phyloP scores from a whole-genome alignment of 2,113 vertebrate genomes.

The Cariama cristata region DNA sequence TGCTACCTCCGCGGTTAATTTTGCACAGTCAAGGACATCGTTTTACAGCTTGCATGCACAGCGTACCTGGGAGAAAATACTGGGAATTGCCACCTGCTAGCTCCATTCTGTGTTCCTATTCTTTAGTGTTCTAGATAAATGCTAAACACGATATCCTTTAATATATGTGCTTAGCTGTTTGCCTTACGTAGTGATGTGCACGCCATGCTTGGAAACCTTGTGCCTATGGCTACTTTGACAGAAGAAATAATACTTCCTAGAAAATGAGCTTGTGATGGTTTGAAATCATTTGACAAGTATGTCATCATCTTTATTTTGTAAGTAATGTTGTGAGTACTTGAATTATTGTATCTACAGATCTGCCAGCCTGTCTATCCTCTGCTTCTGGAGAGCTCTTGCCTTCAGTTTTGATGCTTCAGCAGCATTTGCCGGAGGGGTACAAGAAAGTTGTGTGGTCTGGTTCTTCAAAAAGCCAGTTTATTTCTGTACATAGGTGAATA shows the following conservation, averaged over 20 bases:
- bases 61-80: neutral
- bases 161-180: neutral
- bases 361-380: neutral
- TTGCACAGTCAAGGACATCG: accelerated
- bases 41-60: neutral
- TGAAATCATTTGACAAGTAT: neutral
- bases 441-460: neutral
- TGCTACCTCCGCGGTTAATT: neutral
- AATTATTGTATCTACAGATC: neutral
- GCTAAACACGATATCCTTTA: neutral
- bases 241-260: neutral
- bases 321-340: neutral
- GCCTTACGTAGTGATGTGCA: neutral
- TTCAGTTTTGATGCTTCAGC: neutral
- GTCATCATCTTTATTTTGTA: neutral
- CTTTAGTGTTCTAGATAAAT: neutral
- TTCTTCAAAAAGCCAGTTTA: neutral
- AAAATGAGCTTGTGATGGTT: neutral
- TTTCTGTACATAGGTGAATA: neutral
- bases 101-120: neutral
- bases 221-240: neutral
- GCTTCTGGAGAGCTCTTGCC: neutral
- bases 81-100: neutral
- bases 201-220: neutral
- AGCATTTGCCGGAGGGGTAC: neutral